Conservation (phyloP, 2,113 vertebrate genomes). For the Motacilla alba region DNA sequence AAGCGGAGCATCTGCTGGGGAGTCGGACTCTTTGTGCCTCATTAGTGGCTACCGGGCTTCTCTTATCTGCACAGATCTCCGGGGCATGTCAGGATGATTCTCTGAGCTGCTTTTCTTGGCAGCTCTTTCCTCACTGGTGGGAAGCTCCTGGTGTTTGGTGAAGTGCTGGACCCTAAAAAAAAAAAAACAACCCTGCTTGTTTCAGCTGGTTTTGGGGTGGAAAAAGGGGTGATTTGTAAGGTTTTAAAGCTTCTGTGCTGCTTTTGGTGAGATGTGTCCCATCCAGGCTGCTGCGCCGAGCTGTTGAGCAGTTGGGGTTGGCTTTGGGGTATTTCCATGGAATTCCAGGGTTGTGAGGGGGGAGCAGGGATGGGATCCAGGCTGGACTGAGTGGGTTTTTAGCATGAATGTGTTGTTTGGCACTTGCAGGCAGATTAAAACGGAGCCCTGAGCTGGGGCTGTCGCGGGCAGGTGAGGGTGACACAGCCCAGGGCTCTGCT, state of each 20-base stretch:
- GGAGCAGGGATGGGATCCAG: neutral
- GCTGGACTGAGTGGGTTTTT: neutral
- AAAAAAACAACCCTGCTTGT: neutral
- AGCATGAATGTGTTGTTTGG: neutral
- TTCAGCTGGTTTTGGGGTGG: neutral
- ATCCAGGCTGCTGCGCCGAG: neutral
- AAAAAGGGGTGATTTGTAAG: neutral
- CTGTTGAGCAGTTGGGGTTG: accelerated
- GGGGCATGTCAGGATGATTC: neutral
- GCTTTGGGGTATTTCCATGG: neutral
- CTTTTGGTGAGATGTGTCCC: neutral
- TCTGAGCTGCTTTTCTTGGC: neutral
- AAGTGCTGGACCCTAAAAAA: neutral
- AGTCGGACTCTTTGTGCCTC: neutral
- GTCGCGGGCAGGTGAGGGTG: neutral
- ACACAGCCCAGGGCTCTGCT: neutral
- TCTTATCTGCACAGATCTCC: neutral
- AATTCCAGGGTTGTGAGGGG: neutral
- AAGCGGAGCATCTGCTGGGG: neutral
- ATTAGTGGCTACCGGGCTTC: neutral
- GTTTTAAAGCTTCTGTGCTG: neutral
- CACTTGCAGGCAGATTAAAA: neutral
- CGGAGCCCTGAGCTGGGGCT: neutral
- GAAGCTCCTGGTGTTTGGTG: neutral
- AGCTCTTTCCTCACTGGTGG: neutral